These are phyloP conservation scores for Perdix hodgsoniae DNA, from an alignment of 2,797 vertebrate species.

Conservation along the genomic window DNA sequence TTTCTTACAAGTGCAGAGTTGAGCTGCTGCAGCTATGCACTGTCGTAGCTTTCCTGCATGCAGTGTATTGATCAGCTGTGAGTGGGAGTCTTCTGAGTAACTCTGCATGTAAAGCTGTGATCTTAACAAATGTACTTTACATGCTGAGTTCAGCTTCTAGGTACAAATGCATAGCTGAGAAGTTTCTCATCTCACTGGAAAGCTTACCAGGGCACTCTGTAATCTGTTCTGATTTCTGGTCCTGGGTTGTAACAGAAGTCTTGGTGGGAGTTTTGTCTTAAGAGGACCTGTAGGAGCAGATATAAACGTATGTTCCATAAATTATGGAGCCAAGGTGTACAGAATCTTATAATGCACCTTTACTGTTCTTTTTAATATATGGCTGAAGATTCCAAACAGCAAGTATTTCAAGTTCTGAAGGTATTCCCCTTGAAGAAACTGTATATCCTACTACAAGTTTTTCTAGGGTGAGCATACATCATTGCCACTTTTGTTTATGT, in stretches of 20 bases:
- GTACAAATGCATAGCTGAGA: background rate
- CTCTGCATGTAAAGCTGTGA: background rate
- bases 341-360: background rate
- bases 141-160: background rate
- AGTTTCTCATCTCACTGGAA: background rate
- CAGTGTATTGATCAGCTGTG: background rate
- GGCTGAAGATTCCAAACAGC: background rate
- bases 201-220: background rate
- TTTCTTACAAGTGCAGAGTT: background rate
- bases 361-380: background rate
- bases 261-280: background rate
- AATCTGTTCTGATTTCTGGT: background rate
- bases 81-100: background rate
- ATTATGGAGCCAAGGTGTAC: background rate
- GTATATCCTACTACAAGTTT: background rate
- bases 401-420: background rate
- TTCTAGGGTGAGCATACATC: background rate
- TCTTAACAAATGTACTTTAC: background rate
- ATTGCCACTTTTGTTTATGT: background rate
- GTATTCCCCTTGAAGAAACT: background rate
- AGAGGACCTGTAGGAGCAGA: background rate
- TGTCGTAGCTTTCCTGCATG: background rate
- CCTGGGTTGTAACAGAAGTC: background rate
- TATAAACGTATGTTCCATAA: background rate
- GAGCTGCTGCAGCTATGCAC: background rate